Percentiles rank a stretch among this genome's conserved stretches.
Evolutionary conservation across 2,113 vertebrate species (phyloP).

Genomic region (Alligator sinensis): DNA sequence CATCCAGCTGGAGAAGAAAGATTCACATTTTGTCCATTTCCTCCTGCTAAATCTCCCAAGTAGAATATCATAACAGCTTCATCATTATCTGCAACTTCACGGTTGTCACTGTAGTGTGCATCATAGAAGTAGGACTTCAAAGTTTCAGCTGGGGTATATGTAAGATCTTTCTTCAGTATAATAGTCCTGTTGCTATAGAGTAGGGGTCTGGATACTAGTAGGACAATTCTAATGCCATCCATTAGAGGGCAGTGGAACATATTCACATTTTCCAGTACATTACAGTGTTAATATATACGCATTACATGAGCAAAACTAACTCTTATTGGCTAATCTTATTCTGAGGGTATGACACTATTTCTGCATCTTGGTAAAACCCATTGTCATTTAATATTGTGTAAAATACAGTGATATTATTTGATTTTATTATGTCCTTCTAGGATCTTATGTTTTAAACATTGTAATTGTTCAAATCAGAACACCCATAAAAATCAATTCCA

Average conservation of each 20-base stretch:
- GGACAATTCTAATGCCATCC: neutral
- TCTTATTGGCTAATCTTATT: accelerated
- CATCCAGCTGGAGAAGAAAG: neutral
- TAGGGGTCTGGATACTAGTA: neutral
- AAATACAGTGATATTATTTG: neutral
- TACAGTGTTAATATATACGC: neutral
- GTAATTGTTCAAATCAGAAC: neutral
- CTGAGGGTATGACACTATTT: neutral
- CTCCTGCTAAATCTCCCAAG: neutral
- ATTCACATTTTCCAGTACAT: neutral
- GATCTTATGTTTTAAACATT: neutral
- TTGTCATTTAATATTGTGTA: neutral
- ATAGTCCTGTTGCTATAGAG: no score
- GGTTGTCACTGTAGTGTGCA: neutral
- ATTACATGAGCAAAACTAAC: neutral
- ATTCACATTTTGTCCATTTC: neutral
- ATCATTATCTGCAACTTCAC: neutral
- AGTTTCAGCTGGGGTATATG: neutral
- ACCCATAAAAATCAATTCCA: neutral
- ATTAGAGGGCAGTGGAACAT: neutral
- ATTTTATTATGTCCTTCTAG: neutral
- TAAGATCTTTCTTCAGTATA: neutral
- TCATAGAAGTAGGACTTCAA: neutral
- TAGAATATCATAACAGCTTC: neutral
- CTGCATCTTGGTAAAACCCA: neutral